Percentiles rank a stretch among this genome's conserved stretches.
Conservation (phyloP, 2,797 vertebrate genomes). For the Sebastiscus tertius region DNA sequence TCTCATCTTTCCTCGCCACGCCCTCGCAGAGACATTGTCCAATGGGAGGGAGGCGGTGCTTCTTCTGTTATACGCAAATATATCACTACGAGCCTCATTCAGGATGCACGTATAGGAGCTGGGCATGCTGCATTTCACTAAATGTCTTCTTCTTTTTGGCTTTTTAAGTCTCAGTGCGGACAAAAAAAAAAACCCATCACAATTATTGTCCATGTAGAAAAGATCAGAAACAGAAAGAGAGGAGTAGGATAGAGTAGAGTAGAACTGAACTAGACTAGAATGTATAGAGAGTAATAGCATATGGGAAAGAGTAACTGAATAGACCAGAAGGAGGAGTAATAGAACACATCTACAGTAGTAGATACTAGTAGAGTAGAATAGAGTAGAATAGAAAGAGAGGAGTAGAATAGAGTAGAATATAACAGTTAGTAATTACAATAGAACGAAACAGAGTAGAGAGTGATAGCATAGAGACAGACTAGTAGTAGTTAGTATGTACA, state of each 20-base stretch:
- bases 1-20: constrained; percentile 83
- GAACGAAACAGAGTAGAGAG: background rate
- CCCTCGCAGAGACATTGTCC: constrained; percentile 76
- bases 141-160: constrained; percentile 39
- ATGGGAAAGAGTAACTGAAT: background rate
- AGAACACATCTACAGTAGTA: background rate
- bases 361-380: background rate
- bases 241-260: background rate
- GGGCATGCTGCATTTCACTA: constrained; percentile 74
- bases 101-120: constrained; percentile 72
- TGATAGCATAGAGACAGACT: too few relatives aligned
- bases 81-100: constrained; percentile 79
- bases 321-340: background rate
- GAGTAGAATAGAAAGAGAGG: background rate
- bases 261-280: background rate
- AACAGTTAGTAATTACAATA: too few relatives aligned
- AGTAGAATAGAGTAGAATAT: background rate
- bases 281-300: background rate
- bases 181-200: constrained; percentile 9
- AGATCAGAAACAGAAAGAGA: background rate
- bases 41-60: constrained; percentile 90
- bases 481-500: too few relatives aligned
- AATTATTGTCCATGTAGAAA: constrained; percentile 9
- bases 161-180: constrained; percentile 53
- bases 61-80: constrained; percentile 90